Evolutionary conservation across 2,797 vertebrate genomes (phyloP).

Genomic region (Crax fasciolata): DNA sequence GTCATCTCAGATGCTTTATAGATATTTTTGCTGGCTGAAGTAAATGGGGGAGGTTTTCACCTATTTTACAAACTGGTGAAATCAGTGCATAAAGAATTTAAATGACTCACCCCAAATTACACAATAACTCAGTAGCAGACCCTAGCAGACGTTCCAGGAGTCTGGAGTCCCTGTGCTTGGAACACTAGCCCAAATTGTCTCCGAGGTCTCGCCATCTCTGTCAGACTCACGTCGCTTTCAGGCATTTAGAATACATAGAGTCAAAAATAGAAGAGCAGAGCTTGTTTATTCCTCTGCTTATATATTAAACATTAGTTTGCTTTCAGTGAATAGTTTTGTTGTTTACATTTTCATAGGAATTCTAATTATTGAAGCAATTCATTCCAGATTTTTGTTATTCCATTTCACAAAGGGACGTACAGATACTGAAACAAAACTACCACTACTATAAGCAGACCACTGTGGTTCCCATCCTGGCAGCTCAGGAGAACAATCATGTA

Average conservation of each 20-base stretch:
- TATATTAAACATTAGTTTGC: conserved; percentile 62
- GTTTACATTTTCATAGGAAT: conserved; percentile 58
- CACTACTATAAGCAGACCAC: not conserved
- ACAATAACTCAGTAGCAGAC: conserved; percentile 37
- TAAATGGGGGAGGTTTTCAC: conserved; percentile 56
- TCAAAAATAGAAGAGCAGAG: conserved; percentile 50
- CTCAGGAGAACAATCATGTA: conserved; percentile 34
- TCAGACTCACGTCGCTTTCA: not conserved
- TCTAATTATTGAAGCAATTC: conserved; percentile 51
- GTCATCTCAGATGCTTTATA: conserved; percentile 55
- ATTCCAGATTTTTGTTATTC: conserved; percentile 28
- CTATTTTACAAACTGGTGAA: conserved; percentile 60
- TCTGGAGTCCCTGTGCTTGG: not conserved
- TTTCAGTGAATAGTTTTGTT: conserved; percentile 58
- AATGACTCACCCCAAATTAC: conserved; percentile 51
- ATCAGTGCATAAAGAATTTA: conserved; percentile 54
- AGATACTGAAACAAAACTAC: conserved; percentile 9
- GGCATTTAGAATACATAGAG: conserved; percentile 16
- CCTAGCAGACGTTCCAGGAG: not conserved
- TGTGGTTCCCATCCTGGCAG: conserved; percentile 3
- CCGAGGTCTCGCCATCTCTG: not conserved
- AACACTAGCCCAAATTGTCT: conserved; percentile 21
- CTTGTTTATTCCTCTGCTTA: conserved; percentile 57
- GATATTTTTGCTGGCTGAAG: conserved; percentile 60
- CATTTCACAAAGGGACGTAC: not conserved